Conservation (phyloP, 1,140 invertebrate species). For the Pogonus chalceus region DNA sequence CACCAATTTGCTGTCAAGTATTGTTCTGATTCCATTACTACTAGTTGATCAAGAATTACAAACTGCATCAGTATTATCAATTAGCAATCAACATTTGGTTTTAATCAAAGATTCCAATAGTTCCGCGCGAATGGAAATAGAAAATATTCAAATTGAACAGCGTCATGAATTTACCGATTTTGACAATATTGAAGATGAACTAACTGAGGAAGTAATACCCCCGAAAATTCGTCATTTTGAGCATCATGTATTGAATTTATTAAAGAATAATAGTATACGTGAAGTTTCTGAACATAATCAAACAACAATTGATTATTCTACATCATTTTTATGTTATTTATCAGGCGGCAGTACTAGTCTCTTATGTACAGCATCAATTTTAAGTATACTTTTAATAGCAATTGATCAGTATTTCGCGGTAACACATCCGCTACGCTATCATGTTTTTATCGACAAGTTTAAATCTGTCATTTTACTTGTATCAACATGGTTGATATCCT, state of each 20-base stretch:
- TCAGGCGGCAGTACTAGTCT: conserved; percentile 43
- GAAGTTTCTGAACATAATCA: not conserved
- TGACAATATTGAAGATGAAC: not conserved
- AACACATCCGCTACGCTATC: conserved; percentile 75
- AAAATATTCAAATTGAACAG: not conserved
- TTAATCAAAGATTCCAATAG: not conserved
- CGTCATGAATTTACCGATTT: not conserved
- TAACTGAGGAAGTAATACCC: not conserved
- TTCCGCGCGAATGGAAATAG: not conserved
- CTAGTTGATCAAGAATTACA: conserved; percentile 36
- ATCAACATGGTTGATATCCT: conserved; percentile 53
- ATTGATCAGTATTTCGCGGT: conserved; percentile 82
- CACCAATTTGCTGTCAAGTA: conserved; percentile 53
- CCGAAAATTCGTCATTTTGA: not conserved
- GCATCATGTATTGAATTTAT: not conserved
- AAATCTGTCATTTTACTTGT: conserved; percentile 59
- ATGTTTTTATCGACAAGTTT: conserved; percentile 61
- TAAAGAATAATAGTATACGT: too few species aligned
- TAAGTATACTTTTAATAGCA: conserved; percentile 61
- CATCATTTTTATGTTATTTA: conserved; percentile 33
- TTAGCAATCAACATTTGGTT: not conserved
- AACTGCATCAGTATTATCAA: not conserved
- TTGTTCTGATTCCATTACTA: conserved; percentile 48
- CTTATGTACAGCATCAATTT: conserved; percentile 40
- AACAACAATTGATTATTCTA: conserved; percentile 1